Base-by-base conservation (phyloP, 2,888 invertebrate species). In the Branchipolynoe longqiensis region DNA sequence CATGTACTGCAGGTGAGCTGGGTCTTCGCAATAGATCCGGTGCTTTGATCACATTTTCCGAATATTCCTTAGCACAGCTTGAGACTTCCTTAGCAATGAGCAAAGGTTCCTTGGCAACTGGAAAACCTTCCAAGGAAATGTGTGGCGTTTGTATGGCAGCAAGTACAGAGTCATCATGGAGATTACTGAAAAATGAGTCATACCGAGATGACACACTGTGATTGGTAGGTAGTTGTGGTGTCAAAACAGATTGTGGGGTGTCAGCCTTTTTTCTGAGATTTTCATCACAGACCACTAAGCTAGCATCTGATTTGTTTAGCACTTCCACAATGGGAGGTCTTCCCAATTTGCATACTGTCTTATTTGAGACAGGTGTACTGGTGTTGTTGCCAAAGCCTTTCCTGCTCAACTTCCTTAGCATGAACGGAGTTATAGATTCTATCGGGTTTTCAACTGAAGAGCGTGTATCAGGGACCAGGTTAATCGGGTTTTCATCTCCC, bases 151-250 rank as follows among this genome's bases (percentile, higher is more conserved):
- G 36, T 25, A 84, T 40, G 78, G 33, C 56, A 41, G 86, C 85
- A 31, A 86, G 48, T 22, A 74, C 31, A n/a, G 33, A 33, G 40
- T 84, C 84, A 81, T 86, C 82, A 38, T 48, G 18, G 6, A 83
- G 40, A 41, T 86, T 82, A 54, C 58, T 36, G 58, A 85, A 86
- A 36, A 59, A 82, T 48, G 84, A 84, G 41, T 84, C 54, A 12
- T 84, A 41, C 18, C 18, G 18, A 2, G 14, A 18, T 33, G 56
- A 48, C 14, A 18, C 58, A 58, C 33, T 56, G n/a, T 38, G 41
- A 33, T 33, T 31, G n/a, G 58, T 22, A 18, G 38, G 56, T 38
- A 36, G 54, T 31, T 1, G 48, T 48, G 25, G n/a, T 25, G 18
- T 62, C 25, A 28, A 18, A 28, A 18, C 25, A 4, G 31, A 14